Base-by-base conservation (phyloP, 2,888 invertebrate species). In the Balanococcus diminutus region DNA sequence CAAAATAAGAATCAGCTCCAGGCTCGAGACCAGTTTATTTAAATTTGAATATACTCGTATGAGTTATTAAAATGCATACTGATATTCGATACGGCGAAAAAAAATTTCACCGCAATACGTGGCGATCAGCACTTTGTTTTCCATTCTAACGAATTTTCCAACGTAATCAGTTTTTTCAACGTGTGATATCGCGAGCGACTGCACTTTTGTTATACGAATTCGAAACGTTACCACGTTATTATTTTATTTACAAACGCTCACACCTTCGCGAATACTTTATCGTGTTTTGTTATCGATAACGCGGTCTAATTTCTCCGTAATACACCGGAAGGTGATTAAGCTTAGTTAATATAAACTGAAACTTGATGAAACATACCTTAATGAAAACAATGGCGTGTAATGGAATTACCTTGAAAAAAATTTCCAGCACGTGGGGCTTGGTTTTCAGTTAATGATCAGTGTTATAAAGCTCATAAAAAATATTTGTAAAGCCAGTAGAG, bases 291-390 rank as follows among this genome's bases (percentile, higher is more conserved):
- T 67, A 67, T 28, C 67, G 28, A 28, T 28, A 28, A 67, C 67
- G 4, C 67, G 28, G 28, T 67, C 28, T 8, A 56, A 28, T 67
- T 67, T 25, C 67, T 67, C 16, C 67, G 67, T 67, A 67, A 67
- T n/a, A n/a, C 67, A 67, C 67, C 67, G 67, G 67, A 67, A 67
- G 28, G 28, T 67, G 25, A 67, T 67, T 56, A 56, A 56, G 56
- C 56, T 22, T 22, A 14, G 56, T 56, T 9, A 22, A 56, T 56
- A 56, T 56, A 6, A 56, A 56, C 22, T 22, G 9, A 22, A 56
- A 22, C 56, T 56, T 19, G 51, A 51, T 51, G 51, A 51, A 51
- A 51, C 5, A 8, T 22, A 56, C 22, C 22, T 56, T 56, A 56
- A 56, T 22, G 22, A 19, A 56, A 56, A 56, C 56, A 56, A 56